These are phyloP conservation scores for Spilosoma lubricipeda DNA, from an alignment of 2,888 invertebrate species.

Conservation along the genomic window DNA sequence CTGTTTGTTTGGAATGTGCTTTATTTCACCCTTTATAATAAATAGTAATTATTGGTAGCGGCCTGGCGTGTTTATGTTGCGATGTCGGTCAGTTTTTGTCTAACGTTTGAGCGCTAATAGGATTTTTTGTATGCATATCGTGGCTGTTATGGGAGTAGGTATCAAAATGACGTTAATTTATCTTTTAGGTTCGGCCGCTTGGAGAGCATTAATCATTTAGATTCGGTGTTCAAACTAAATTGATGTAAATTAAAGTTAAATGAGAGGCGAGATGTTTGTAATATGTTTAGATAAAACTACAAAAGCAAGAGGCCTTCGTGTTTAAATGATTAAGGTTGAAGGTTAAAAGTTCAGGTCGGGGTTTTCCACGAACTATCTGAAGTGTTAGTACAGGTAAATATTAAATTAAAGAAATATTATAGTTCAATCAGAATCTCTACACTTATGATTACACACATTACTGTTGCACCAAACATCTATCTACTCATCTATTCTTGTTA, in stretches of 20 bases:
- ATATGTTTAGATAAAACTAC: constrained; percentile 23
- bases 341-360: background rate
- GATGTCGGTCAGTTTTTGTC: constrained; percentile 70
- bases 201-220: constrained; percentile 66
- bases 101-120: constrained; percentile 78
- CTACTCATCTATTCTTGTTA: no score
- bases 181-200: constrained; percentile 63
- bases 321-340: background rate
- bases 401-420: no score
- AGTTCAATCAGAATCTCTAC: no score
- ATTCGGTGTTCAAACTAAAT: constrained; percentile 61
- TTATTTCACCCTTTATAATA: constrained; percentile 81
- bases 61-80: constrained; percentile 64
- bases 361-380: background rate
- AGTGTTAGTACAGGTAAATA: background rate
- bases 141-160: constrained; percentile 66
- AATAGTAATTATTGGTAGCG: constrained; percentile 80
- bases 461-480: no score
- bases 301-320: constrained; percentile 4
- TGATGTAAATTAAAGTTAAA: constrained; percentile 50
- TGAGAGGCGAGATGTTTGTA: constrained; percentile 23
- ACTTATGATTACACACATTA: no score
- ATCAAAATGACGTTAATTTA: constrained; percentile 78
- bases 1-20: constrained; percentile 75
- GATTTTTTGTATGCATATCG: constrained; percentile 72